Conservation (phyloP, 2,888 invertebrate species). For the Notodonta dromedarius region DNA sequence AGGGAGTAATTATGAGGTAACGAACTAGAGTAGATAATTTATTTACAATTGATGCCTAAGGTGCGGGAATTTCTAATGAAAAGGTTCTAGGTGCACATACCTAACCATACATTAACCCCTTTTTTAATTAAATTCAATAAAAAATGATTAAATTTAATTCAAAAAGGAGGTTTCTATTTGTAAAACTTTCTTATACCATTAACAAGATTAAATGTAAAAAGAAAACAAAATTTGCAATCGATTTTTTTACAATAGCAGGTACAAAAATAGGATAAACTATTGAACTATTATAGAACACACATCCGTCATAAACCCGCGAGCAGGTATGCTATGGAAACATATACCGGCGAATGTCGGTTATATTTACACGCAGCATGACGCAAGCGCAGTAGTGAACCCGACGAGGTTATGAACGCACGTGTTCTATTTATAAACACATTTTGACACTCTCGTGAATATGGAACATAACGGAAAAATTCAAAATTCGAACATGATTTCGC, state of each 20-base stretch:
- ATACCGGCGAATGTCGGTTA: constrained; percentile 32
- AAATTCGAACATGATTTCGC: constrained; percentile 43
- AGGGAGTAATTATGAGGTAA: constrained; percentile 46
- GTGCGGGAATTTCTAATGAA: background rate
- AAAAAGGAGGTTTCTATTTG: too few relatives aligned
- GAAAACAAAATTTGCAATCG: too few relatives aligned
- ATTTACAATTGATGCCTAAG: constrained; percentile 18
- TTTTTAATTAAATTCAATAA: too few relatives aligned
- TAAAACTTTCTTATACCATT: too few relatives aligned
- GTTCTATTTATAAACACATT: constrained; percentile 25
- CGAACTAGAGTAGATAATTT: constrained; percentile 29
- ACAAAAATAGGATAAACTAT: too few relatives aligned
- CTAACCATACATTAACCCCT: too few relatives aligned
- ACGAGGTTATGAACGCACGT: constrained; percentile 65
- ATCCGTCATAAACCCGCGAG: background rate
- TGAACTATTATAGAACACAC: too few relatives aligned
- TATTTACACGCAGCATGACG: constrained; percentile 52
- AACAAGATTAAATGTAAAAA: too few relatives aligned
- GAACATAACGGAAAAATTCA: constrained; percentile 30
- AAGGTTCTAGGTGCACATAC: too few relatives aligned
- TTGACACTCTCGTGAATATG: constrained; percentile 16
- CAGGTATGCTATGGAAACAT: constrained; percentile 39
- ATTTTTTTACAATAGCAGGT: too few relatives aligned
- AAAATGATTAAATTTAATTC: too few relatives aligned
- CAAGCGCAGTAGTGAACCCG: constrained; percentile 61